Percentiles rank a stretch among this genome's conserved stretches.
These are phyloP conservation scores for Lophochroa leadbeateri DNA, from an alignment of 2,113 vertebrate genomes.

Conservation along the genomic window DNA sequence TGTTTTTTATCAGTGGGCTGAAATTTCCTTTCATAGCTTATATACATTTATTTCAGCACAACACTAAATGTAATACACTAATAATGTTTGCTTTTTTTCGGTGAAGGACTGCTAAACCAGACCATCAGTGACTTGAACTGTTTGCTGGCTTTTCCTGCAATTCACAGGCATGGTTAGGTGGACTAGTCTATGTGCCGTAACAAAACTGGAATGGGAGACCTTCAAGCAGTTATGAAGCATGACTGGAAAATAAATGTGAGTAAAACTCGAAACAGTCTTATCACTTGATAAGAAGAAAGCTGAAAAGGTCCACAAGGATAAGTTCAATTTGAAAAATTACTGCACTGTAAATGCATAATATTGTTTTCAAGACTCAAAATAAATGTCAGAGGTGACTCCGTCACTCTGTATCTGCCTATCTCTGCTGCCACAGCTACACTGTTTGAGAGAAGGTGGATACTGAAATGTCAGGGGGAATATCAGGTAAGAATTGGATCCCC, in stretches of 20 bases:
- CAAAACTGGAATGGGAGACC: neutral
- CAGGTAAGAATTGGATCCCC: conserved; percentile 17
- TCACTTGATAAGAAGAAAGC: conserved; percentile 8
- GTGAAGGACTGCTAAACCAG: neutral
- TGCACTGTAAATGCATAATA: conserved; percentile 46
- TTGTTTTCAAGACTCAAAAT: conserved; percentile 50
- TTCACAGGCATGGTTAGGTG: neutral
- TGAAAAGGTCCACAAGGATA: conserved; percentile 12
- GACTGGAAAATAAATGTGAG: conserved; percentile 17
- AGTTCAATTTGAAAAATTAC: conserved; percentile 52
- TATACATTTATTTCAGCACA: neutral
- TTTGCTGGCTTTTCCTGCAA: neutral
- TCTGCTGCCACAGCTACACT: neutral
- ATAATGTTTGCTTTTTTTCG: neutral
- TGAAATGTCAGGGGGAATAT: conserved; percentile 64
- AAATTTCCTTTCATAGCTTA: neutral
- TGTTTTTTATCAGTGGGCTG: neutral
- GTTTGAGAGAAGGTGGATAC: conserved; percentile 10
- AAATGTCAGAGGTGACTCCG: conserved; percentile 62
- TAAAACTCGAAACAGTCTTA: conserved; percentile 9
- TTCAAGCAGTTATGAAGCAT: neutral
- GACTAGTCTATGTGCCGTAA: neutral
- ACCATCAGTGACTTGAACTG: neutral
- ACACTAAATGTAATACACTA: neutral
- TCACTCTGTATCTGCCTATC: conserved; percentile 43